phyloP scores from a whole-genome alignment of 2,113 vertebrate species.

The Rhipidura dahli region DNA sequence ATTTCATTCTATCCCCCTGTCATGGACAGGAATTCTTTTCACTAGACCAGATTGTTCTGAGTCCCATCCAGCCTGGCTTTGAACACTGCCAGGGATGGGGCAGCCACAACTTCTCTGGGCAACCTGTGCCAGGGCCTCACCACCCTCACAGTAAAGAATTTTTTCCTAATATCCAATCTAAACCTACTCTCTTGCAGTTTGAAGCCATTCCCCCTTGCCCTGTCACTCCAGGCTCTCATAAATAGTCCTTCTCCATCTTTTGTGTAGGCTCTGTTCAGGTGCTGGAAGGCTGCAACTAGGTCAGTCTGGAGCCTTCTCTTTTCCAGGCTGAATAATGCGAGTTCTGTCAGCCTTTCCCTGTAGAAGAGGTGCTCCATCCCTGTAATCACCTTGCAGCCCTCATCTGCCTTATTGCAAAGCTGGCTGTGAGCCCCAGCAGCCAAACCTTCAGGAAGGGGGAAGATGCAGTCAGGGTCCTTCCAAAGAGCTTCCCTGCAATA shows the following conservation, averaged over 20 bases:
- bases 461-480: background rate
- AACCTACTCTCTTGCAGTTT: background rate
- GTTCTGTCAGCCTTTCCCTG: background rate
- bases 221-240: background rate
- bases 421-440: background rate
- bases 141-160: background rate
- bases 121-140: background rate
- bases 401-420: background rate
- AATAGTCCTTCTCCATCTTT: background rate
- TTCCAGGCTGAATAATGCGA: background rate
- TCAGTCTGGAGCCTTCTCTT: background rate
- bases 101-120: background rate
- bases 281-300: background rate
- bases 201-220: no score
- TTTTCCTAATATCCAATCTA: background rate
- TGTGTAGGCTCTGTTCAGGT: background rate
- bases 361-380: background rate
- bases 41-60: background rate
- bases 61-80: background rate
- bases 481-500: background rate
- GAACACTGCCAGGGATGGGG: background rate
- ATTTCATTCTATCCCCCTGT: background rate
- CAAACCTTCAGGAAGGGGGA: background rate
- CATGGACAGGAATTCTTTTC: background rate
- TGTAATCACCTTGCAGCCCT: background rate